These are phyloP conservation scores for Drosophila incognita DNA, from an alignment of 2,888 invertebrate species.

Conservation along the genomic window DNA sequence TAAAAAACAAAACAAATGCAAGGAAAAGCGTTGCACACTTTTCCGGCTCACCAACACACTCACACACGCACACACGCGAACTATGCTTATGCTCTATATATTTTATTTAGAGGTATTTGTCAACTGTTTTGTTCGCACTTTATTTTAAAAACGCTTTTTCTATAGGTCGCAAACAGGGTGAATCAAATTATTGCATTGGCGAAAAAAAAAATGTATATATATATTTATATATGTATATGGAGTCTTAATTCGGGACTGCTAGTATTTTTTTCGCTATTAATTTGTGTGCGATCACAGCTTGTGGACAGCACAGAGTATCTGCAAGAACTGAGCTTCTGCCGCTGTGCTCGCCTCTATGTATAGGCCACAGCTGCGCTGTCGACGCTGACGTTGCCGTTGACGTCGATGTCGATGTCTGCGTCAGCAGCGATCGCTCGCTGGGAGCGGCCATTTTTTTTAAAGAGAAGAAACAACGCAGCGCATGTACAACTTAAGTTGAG, in stretches of 20 bases:
- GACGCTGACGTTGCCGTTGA: not conserved
- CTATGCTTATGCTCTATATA: constrained; percentile 14
- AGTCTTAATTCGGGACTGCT: constrained; percentile 12
- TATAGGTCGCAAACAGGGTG: constrained; percentile 12
- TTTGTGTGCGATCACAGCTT: constrained; percentile 39
- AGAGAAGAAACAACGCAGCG: constrained; percentile 37
- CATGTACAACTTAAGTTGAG: constrained; percentile 32
- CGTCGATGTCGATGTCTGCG: constrained; percentile 14
- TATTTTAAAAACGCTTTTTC: not conserved
- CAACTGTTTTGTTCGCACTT: constrained; percentile 29
- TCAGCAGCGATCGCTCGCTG: constrained; percentile 11
- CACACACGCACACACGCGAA: constrained; percentile 1
- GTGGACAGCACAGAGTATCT: constrained; percentile 73
- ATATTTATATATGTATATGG: constrained; percentile 7
- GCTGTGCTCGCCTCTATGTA: constrained; percentile 70
- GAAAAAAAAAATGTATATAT: constrained; percentile 7
- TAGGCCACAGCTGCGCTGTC: constrained; percentile 48
- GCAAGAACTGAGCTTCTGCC: constrained; percentile 77
- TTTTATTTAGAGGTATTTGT: not conserved
- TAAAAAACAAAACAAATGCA: constrained; percentile 22
- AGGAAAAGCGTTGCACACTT: constrained; percentile 50
- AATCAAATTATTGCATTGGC: constrained; percentile 11
- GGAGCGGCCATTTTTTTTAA: constrained; percentile 41
- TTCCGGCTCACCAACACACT: constrained; percentile 39
- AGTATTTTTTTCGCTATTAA: constrained; percentile 8